Evolutionary conservation across 2,888 invertebrate genomes (phyloP), one percentile per base, ranked within the genome.

Genomic region (Euzophera pinguis): DNA sequence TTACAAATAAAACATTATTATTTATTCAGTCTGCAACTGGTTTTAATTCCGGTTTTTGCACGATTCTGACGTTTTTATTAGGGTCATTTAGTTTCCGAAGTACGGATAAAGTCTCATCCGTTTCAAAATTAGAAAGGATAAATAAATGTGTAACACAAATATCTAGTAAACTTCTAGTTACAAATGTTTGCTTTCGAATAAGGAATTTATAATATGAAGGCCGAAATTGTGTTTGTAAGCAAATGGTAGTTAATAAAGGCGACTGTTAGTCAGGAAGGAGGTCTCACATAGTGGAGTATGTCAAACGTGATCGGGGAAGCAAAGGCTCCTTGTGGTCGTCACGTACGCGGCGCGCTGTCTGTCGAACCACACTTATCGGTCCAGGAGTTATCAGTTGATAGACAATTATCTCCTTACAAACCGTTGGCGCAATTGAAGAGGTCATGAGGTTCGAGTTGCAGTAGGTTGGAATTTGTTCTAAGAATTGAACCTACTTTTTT

Each of bases 251-350:
- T 61, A 64, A 71, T 71, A 69, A 60, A 61, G 61, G 58, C 61
- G 60, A 63, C 67, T 69, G 69, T 69, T 65, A 61, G 59, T 61
- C 56, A 67, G 71, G 65, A 75, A 77, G 65, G 73, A 73, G 73
- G 73, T 68, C 67, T 71, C 59, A 67, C 67, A 71, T 72, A 72
- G 64, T 61, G 64, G 71, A 81, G 75, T 82, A 65, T 84, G 85
- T 83, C 83, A 77, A 64, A 84, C 84, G 84, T 86, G 85, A 84
- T 68, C 64, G 55, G 76, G 61, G 65, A 77, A 60, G 71, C 56
- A 71, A 78, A 76, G 73, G 61, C 64, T 56, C 65, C 64, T 71
- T 70, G 69, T 69, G 60, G 65, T 55, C 60, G 68, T 70, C 74
- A 74, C 74, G 72, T 70, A 72, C 67, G 65, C 69, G 70, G 65